These are phyloP conservation scores for Natrix natrix DNA, from an alignment of 2,797 vertebrate species.

Conservation along the genomic window DNA sequence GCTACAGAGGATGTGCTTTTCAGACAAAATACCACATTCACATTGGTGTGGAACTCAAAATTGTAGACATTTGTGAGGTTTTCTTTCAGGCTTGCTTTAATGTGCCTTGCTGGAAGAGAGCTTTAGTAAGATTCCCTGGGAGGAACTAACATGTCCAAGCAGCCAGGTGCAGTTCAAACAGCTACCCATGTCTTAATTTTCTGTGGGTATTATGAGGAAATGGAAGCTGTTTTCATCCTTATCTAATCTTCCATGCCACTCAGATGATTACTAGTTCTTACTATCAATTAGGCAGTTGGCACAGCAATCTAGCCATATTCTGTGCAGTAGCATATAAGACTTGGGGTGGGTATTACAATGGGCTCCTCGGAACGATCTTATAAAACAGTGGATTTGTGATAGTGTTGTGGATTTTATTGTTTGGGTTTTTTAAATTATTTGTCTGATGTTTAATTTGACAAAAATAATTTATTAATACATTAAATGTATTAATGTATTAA, in stretches of 20 bases:
- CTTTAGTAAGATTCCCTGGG: background rate
- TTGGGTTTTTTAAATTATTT: background rate
- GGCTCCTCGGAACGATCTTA: background rate
- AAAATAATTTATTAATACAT: background rate
- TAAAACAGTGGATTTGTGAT: background rate
- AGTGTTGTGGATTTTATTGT: background rate
- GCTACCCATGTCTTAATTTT: background rate
- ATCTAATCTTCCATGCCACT: background rate
- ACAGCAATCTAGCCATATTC: background rate
- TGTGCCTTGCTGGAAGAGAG: background rate
- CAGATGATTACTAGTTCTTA: background rate
- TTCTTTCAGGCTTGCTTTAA: background rate
- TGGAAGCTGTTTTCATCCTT: background rate
- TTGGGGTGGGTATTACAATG: background rate
- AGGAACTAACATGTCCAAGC: background rate
- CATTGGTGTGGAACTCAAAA: background rate
- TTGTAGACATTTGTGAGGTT: background rate
- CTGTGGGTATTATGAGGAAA: background rate
- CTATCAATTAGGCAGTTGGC: background rate
- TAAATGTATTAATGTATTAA: background rate
- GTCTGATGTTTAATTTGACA: background rate
- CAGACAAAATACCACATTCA: background rate
- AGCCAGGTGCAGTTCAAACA: background rate
- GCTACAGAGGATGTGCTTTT: background rate
- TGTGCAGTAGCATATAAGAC: background rate